Evolutionary conservation across 1,140 invertebrate species (phyloP).

Genomic region (Trinorchestia longiramus): DNA sequence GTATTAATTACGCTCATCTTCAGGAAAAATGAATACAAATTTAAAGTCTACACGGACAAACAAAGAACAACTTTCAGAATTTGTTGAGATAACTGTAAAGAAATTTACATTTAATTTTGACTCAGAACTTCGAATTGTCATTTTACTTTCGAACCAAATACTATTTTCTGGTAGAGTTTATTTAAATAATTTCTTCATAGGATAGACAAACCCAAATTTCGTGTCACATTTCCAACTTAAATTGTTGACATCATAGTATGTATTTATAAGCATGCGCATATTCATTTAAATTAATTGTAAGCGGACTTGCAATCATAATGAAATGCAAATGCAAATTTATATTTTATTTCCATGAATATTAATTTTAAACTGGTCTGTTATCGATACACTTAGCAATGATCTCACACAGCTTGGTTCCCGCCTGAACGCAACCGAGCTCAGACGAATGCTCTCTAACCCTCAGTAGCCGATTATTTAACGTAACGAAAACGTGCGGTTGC

Average conservation of each 20-base stretch:
- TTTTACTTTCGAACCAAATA: background rate
- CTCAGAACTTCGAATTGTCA: background rate
- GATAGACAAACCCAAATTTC: too few species aligned
- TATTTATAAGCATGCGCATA: too few species aligned
- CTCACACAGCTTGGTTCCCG: background rate
- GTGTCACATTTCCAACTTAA: too few species aligned
- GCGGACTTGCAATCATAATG: background rate
- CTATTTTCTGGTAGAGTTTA: background rate
- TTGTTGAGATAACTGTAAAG: background rate
- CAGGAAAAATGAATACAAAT: too few species aligned
- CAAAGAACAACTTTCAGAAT: background rate
- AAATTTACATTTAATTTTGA: background rate
- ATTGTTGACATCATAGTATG: too few species aligned
- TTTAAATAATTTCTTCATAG: too few species aligned
- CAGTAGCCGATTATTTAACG: conserved; percentile 23
- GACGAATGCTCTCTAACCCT: background rate
- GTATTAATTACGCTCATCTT: too few species aligned
- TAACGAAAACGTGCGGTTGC: background rate
- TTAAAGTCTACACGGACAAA: background rate
- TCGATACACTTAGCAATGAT: background rate
- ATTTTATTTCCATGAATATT: background rate
- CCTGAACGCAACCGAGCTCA: background rate
- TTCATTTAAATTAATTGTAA: too few species aligned
- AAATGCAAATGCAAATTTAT: background rate
- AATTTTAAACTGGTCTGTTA: background rate